Percentiles rank a stretch among this genome's conserved stretches.
These are phyloP conservation scores for Nemapogon koenigi DNA, from an alignment of 2,888 invertebrate genomes.

Conservation along the genomic window DNA sequence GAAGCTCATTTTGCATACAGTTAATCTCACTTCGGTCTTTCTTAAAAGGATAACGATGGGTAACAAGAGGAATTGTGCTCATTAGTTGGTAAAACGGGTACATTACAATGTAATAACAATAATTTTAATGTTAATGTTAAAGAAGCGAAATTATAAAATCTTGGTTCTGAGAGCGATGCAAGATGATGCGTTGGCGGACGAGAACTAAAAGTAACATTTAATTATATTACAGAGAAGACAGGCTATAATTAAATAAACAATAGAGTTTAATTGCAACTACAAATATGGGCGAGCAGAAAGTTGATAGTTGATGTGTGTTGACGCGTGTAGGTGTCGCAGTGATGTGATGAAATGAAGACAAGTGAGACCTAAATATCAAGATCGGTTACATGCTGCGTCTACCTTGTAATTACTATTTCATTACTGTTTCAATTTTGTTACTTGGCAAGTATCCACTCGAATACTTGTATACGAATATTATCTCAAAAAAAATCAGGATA, in stretches of 20 bases:
- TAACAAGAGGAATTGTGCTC: conserved; percentile 6
- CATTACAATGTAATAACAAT: conserved; percentile 4
- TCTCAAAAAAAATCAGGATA: no score
- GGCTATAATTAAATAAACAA: conserved; percentile 44
- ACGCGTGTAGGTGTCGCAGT: conserved; percentile 8
- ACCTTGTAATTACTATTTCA: no score
- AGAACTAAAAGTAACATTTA: conserved; percentile 25
- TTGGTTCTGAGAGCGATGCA: neutral
- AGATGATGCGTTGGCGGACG: conserved; percentile 2
- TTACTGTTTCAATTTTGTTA: no score
- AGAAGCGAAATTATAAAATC: conserved; percentile 1
- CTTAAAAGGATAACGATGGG: conserved; percentile 11
- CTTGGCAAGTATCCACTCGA: no score
- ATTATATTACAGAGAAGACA: conserved; percentile 30
- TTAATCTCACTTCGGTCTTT: conserved; percentile 30
- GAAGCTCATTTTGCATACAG: conserved; percentile 26
- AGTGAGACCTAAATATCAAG: no score
- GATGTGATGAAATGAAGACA: conserved; percentile 7
- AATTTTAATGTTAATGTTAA: conserved; percentile 1
- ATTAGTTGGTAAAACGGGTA: conserved; percentile 6
- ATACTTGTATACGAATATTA: no score
- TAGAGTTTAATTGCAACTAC: conserved; percentile 36
- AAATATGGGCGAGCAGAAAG: conserved; percentile 28
- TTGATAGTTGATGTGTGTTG: conserved; percentile 9
- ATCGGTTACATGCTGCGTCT: no score